phyloP scores from a whole-genome alignment of 2,113 vertebrate species.

The cat (Felis catus) region F.catus_Fca126_mat1.0 CM031412.1:6324501-6325000 shows the following conservation, averaged over 20 bases:
- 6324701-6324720: not conserved
- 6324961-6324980: not conserved
- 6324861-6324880: not conserved
- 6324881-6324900: not conserved
- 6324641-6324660: not conserved
- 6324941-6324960: not conserved
- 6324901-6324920: not conserved
- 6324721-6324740: not conserved
- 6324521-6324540: not conserved
- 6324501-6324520: not conserved
- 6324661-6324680: not conserved
- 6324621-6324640: not conserved
- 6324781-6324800: not conserved
- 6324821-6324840: not conserved
- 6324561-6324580: not conserved
- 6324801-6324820: not conserved
- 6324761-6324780: not conserved
- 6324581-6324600: not conserved
- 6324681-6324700: not conserved
- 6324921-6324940: not conserved
- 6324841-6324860: not conserved
- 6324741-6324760: not conserved
- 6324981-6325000: not conserved
- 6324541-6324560: not conserved
- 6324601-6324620: not conserved